Base-by-base conservation (phyloP, 2,888 invertebrate genomes). In the Andrena marginata region DNA sequence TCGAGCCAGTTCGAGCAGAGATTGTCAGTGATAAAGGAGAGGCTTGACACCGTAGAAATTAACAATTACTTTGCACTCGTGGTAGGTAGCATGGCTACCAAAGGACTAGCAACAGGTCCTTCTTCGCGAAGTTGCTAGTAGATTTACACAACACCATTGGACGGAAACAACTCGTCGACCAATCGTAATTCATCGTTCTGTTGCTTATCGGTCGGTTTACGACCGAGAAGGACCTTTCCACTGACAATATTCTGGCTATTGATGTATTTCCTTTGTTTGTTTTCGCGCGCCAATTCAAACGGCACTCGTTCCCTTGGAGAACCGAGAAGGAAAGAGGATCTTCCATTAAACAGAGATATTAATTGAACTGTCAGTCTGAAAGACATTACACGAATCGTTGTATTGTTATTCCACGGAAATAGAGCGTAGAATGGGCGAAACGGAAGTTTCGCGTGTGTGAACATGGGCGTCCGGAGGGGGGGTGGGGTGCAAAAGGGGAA, bases 91-190 rank as follows among this genome's bases (percentile, higher is more conserved):
- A 77, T 72, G 82, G 82, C 68, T 74, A 71, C 49, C 67, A 69
- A 70, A 78, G 71, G 74, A 82, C 51, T 75, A 82, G 82, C 83
- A 84, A 84, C 83, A 84, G 82, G 82, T 84, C 51, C 54, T 69
- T 62, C 59, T 42, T 64, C 68, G 51, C 49, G 59, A 67, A 63
- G 29, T 60, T 71, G 10, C 23, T 56, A 23, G 31, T 35, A 31
- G 60, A 49, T 59, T 62, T 78, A 82, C 51, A 48, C 29, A 3
- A 74, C 8, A 49, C 56, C 68, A 82, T 84, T 82, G 82, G 82
- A 69, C 72, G 73, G 20, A 62, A 67, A 31, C 13, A 48, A 70
- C 10, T 69, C 33, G 23, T 31, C 71, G 51, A 67, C 84, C 82
- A 84, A 84, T 84, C 75, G 29, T 67, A 20, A 51, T 26, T 16